phyloP scores from a whole-genome alignment of 2,113 vertebrate species.

The Polypterus bichir region DNA sequence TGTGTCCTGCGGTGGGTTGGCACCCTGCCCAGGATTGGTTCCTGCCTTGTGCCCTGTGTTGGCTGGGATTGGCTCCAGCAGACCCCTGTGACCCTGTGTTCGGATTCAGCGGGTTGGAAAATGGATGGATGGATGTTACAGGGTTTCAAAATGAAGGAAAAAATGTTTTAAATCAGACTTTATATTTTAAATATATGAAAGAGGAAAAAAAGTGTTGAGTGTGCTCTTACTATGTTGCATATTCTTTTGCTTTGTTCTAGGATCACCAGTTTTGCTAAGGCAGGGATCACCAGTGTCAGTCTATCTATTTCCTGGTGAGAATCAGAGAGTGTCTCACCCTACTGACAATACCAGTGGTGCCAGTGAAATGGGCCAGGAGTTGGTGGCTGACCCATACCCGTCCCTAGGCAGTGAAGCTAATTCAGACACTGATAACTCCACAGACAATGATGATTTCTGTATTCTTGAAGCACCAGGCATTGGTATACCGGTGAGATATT shows the following conservation, averaged over 20 bases:
- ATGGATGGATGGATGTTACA: too few relatives aligned
- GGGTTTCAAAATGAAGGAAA: too few relatives aligned
- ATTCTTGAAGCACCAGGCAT: conserved; percentile 82
- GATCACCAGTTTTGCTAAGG: conserved; percentile 36
- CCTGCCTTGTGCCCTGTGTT: too few relatives aligned
- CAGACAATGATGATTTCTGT: conserved; percentile 81
- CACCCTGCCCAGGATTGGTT: too few relatives aligned
- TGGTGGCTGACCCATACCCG: conserved; percentile 30
- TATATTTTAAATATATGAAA: background rate
- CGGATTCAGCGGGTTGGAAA: too few relatives aligned
- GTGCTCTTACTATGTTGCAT: background rate
- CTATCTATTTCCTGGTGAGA: conserved; percentile 78
- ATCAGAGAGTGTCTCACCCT: background rate
- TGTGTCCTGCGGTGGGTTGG: too few relatives aligned
- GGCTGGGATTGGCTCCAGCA: too few relatives aligned
- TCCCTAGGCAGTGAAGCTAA: conserved; percentile 44
- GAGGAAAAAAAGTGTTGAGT: background rate
- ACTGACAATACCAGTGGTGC: too few relatives aligned
- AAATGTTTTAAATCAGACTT: too few relatives aligned
- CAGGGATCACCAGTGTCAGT: conserved; percentile 65
- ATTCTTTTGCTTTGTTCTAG: conserved; percentile 24
- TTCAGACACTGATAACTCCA: conserved; percentile 42
- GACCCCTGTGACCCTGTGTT: too few relatives aligned
- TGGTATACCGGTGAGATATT: conserved; percentile 63
- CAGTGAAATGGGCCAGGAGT: too few relatives aligned